phyloP scores from a whole-genome alignment of 2,888 invertebrate genomes.

The Drosophila yooni region DNA sequence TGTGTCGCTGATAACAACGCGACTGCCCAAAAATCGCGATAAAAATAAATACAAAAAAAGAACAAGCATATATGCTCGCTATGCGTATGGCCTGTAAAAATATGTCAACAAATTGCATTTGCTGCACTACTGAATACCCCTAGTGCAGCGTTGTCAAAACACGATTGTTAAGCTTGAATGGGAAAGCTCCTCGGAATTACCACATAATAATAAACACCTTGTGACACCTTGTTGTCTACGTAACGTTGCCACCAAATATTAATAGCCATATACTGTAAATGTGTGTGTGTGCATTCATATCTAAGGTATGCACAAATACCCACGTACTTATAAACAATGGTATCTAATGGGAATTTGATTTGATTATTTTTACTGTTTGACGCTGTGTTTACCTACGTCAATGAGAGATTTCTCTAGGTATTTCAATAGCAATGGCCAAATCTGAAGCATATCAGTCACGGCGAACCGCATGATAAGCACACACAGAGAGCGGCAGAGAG shows the following conservation, averaged over 20 bases:
- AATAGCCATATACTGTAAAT: background rate
- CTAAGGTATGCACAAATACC: background rate
- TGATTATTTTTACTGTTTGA: slow-evolving; percentile 44
- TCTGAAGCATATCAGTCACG: slow-evolving; percentile 58
- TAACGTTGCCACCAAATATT: background rate
- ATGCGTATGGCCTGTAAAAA: background rate
- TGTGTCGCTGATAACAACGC: slow-evolving; percentile 24
- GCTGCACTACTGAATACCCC: background rate
- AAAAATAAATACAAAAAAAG: slow-evolving; percentile 13
- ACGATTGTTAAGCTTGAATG: background rate
- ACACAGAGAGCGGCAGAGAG: background rate
- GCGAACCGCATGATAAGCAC: slow-evolving; percentile 55
- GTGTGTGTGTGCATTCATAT: background rate
- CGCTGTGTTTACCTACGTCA: slow-evolving; percentile 64
- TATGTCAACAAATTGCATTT: background rate
- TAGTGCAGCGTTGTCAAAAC: background rate
- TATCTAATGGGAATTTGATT: slow-evolving; percentile 48
- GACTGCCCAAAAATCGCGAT: slow-evolving; percentile 23
- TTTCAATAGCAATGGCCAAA: slow-evolving; percentile 36
- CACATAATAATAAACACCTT: slow-evolving; percentile 12
- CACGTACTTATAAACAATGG: slow-evolving; percentile 42
- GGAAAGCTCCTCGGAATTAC: slow-evolving; percentile 5
- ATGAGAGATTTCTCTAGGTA: slow-evolving; percentile 60
- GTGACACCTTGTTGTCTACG: slow-evolving; percentile 7
- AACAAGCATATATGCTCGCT: background rate